Evolutionary conservation across 2,113 vertebrate species (phyloP).

Genomic region (Nibea coibor): DNA sequence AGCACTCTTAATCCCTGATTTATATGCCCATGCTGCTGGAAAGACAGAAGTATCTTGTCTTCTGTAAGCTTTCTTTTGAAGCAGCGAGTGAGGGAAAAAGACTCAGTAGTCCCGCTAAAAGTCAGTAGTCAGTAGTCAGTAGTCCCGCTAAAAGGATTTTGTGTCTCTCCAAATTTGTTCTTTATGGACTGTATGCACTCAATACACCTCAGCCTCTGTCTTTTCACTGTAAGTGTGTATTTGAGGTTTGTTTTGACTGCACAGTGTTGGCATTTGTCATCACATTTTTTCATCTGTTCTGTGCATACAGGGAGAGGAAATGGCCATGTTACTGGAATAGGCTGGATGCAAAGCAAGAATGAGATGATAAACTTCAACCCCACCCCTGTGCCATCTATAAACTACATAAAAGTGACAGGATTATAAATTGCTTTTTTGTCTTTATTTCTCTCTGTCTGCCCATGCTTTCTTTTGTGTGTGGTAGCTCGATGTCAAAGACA

Average conservation of each 20-base stretch:
- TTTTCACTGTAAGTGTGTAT: background rate
- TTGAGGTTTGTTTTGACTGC: conserved; percentile 4
- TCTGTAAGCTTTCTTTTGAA: conserved; percentile 1
- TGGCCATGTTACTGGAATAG: background rate
- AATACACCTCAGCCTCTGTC: background rate
- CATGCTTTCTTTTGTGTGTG: conserved; percentile 29
- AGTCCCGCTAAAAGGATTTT: background rate
- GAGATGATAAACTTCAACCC: background rate
- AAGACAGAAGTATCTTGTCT: conserved; percentile 10
- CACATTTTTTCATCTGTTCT: background rate
- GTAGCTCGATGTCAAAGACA: conserved; percentile 15
- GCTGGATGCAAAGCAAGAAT: conserved; percentile 1
- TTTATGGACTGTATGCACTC: background rate
- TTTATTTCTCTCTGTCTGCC: background rate
- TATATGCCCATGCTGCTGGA: background rate
- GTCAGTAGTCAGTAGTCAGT: background rate
- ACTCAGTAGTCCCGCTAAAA: background rate
- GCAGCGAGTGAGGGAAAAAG: background rate
- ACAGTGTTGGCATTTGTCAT: conserved; percentile 1
- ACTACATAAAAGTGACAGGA: conserved; percentile 23
- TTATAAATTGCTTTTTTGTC: conserved; percentile 27
- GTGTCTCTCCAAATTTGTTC: background rate
- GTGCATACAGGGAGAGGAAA: background rate
- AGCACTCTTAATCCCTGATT: conserved; percentile 19
- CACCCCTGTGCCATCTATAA: conserved; percentile 5